Base-by-base conservation (phyloP, 2,888 invertebrate species). In the Campoplex nolae region DNA sequence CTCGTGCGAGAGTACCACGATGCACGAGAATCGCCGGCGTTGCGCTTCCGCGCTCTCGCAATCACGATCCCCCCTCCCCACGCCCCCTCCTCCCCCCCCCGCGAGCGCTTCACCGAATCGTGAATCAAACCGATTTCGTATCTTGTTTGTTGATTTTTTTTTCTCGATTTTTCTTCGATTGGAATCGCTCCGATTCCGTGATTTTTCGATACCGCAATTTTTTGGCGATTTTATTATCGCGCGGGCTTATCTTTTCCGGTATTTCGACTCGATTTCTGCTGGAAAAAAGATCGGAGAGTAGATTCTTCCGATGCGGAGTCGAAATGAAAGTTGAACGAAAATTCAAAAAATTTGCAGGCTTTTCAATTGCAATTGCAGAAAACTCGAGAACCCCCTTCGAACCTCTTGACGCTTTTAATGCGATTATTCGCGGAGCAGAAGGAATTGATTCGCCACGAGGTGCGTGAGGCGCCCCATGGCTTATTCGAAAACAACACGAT, bases 31-130 rank as follows among this genome's bases (percentile, higher is more conserved):
- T 74, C 81, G 83, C 62, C 84, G 84, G 73, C 79, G 83, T 58
- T 83, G 86, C 83, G 79, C 86, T 84, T 84, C 86, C 86, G 86
- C 74, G 77, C 81, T 86, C 76, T 76, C 86, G 80, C 67, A 77
- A 80, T 73, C 45, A n/a, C n/a, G 23, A n/a, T 6, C 28, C 28
- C 11, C 56, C 6, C 28, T 13, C 58, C 7, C 51, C 38, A 0
- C 38, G 38, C 4, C 38, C 56, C 2, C 58, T 1, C 51, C 38
- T 1, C 38, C 0, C 4, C 38, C 56, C 2, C 58, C 11, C 58
- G 3, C 51, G 51, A 2, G 16, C 51, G 18, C 48, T 48, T 48
- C 16, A 3, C 48, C 48, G 38, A 0, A 48, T 48, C 16, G 23
- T 0, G 48, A 48, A 16, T 4, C 16, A 16, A 16, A 48, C 3